Evolutionary conservation across 2,113 vertebrate species (phyloP).

Genomic region (Hippocampus comes): DNA sequence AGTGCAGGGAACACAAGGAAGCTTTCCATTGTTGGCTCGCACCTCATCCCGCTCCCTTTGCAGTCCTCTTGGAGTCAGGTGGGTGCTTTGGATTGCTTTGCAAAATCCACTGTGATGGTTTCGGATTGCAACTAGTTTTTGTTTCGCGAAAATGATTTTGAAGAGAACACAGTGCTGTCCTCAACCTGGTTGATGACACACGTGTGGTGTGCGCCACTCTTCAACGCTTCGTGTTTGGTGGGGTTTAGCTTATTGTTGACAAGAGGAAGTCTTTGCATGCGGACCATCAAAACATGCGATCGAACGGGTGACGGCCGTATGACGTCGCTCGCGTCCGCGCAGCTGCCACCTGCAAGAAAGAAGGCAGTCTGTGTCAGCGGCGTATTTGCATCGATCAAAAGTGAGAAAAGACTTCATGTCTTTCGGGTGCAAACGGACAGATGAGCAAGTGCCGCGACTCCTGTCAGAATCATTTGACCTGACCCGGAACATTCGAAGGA

Average conservation of each 20-base stretch:
- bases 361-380: neutral
- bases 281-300: neutral
- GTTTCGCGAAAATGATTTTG: neutral
- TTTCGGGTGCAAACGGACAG: neutral
- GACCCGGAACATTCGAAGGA: too few species aligned
- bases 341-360: neutral
- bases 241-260: neutral
- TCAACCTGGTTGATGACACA: too few species aligned
- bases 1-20: slow-evolving; percentile 23
- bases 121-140: neutral
- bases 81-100: neutral
- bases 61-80: neutral
- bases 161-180: too few species aligned
- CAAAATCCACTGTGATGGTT: neutral
- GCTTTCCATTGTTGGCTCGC: slow-evolving; percentile 17
- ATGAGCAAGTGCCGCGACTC: neutral
- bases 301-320: too few species aligned
- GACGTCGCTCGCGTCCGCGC: neutral
- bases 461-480: neutral
- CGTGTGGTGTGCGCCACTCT: too few species aligned
- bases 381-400: neutral
- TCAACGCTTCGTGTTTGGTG: too few species aligned
- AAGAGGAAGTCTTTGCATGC: too few species aligned
- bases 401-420: neutral
- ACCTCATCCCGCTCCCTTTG: neutral